Evolutionary conservation across 2,888 invertebrate species (phyloP).

Genomic region (Ochropleura leucogaster): DNA sequence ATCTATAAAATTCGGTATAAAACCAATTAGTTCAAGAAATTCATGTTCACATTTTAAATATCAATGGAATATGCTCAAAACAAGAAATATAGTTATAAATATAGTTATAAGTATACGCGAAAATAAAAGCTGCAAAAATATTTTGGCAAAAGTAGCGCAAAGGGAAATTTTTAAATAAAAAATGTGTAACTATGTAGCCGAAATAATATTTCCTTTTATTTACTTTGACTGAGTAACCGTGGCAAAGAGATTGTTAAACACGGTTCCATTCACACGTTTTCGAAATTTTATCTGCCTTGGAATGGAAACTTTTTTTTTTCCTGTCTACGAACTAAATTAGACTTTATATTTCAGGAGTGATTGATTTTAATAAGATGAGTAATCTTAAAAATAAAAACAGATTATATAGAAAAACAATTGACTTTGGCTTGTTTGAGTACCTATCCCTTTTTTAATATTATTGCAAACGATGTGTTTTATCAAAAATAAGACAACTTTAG

Average conservation of each 20-base stretch:
- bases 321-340: not conserved
- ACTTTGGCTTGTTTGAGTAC: too few species aligned
- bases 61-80: not conserved
- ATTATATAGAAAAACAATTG: not conserved
- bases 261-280: not conserved
- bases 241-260: not conserved
- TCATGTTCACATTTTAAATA: slow-evolving; percentile 1
- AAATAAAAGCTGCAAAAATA: not conserved
- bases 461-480: too few species aligned
- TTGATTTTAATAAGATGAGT: not conserved
- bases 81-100: too few species aligned
- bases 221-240: not conserved
- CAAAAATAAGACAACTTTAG: too few species aligned
- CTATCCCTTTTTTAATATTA: too few species aligned
- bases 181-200: not conserved
- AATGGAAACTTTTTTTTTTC: not conserved
- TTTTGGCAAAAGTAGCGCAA: not conserved
- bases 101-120: too few species aligned
- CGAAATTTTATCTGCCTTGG: not conserved
- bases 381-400: not conserved
- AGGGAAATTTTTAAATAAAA: not conserved
- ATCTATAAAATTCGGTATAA: not conserved
- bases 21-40: not conserved
- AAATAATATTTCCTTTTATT: slow-evolving; percentile 11
- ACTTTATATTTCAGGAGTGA: not conserved